Base-by-base conservation (phyloP, 2,797 vertebrate genomes). In the Anguilla anguilla region DNA sequence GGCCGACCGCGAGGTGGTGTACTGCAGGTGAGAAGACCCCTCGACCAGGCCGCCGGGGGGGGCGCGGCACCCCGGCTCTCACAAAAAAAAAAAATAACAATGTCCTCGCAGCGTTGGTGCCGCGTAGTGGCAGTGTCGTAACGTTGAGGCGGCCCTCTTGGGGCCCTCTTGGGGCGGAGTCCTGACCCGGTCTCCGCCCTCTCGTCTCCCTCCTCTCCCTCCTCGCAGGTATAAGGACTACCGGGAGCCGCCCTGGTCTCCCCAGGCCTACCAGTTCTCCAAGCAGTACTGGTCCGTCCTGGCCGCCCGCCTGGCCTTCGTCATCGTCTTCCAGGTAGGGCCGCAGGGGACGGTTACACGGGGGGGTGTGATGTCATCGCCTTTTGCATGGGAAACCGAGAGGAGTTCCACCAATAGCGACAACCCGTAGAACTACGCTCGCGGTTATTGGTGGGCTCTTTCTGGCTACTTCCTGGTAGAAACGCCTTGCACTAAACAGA, bases 271-370 rank as follows among this genome's bases (percentile, higher is more conserved):
- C 19, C 97, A 98, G 85, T 97, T 98, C 91, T 99, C 98, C 25
- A 99, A 98, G 91, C 97, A 99, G 91, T 99, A 99, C 95, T 99
- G 99, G 98, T 97, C 97, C 0, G 94, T 99, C 87, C 92, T 99
- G 67, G 98, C 99, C 28, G 98, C 98, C 86, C 97, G 98, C 69
- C 93, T 99, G 94, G 98, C 97, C 31, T 99, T 99, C 89, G 97
- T 99, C 55, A 98, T 99, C 91, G 96, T 99, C 28, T 99, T 99
- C 91, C 98, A 99, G 97, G 99, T 99, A 95, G 95, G 93, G 89
- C 77, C 35, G 35, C 35, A 35, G 35, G 35, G 35, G 35, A 82
- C 19, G 61, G 6, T 6, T 0, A 51, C 51, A 6, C 10, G 13
- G 28, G 13, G 9, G 49, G n/a, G 11, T 9, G 15, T 64, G 61